Percentiles rank a stretch among this genome's conserved stretches.
Conservation (phyloP, 2,113 vertebrate genomes). For the Scalopus aquaticus region DNA sequence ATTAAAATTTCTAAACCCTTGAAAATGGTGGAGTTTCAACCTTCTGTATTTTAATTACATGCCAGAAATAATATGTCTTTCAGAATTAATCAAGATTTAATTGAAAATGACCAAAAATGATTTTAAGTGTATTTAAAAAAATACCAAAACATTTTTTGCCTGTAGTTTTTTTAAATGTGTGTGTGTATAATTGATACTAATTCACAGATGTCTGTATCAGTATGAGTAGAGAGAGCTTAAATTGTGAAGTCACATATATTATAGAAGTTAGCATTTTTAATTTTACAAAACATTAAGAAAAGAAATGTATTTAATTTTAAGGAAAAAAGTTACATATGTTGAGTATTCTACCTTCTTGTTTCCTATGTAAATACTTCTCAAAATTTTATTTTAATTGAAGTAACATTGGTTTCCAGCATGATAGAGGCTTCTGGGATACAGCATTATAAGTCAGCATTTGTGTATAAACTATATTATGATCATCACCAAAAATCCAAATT, state of each 20-base stretch:
- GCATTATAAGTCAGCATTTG: neutral
- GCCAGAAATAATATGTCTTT: neutral
- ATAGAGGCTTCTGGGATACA: neutral
- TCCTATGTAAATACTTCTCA: neutral
- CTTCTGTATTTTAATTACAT: slow-evolving; percentile 31
- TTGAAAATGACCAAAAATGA: neutral
- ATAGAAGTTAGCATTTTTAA: neutral
- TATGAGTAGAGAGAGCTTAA: slow-evolving; percentile 11
- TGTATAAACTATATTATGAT: neutral
- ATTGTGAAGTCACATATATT: neutral
- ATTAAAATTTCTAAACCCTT: slow-evolving; percentile 21
- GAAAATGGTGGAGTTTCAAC: neutral
- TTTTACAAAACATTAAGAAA: slow-evolving; percentile 20
- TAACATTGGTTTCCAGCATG: neutral
- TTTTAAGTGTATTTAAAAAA: neutral
- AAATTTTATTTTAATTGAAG: neutral
- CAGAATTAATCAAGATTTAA: neutral
- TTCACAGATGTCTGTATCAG: neutral
- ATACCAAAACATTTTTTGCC: neutral
- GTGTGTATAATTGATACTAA: neutral
- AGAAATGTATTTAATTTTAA: neutral
- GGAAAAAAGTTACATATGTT: neutral
- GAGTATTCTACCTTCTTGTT: neutral
- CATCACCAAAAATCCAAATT: neutral
- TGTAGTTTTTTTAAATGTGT: neutral